phyloP scores from a whole-genome alignment of 2,113 vertebrate species.

The Morone chrysops region DNA sequence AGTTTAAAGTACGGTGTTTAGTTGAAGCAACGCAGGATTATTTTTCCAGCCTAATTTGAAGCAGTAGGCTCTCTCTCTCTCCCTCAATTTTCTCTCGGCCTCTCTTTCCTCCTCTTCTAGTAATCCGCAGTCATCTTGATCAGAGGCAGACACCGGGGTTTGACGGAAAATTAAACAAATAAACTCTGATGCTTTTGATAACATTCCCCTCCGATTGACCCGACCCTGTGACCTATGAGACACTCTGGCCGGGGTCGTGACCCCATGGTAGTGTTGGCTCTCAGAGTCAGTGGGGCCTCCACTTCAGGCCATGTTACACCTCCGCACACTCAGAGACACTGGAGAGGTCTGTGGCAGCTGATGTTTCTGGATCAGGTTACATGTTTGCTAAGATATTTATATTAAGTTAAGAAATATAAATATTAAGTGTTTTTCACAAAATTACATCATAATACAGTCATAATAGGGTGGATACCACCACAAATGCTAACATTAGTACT shows the following conservation, averaged over 20 bases:
- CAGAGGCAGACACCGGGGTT: slow-evolving; percentile 75
- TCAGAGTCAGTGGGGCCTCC: slow-evolving; percentile 53
- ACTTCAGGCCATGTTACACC: background rate
- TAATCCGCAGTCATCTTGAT: slow-evolving; percentile 78
- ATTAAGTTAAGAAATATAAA: background rate
- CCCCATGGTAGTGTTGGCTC: slow-evolving; percentile 52
- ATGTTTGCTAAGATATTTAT: background rate
- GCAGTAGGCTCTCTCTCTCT: slow-evolving; percentile 66
- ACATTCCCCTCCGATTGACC: slow-evolving; percentile 82
- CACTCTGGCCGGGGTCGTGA: slow-evolving; percentile 76
- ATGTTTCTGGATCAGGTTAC: no score
- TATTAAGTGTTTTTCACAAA: background rate
- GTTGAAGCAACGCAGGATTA: slow-evolving; percentile 76
- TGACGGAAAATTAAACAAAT: slow-evolving; percentile 84
- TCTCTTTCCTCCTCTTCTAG: slow-evolving; percentile 44
- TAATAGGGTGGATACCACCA: background rate
- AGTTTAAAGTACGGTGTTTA: slow-evolving; percentile 80
- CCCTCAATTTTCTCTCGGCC: slow-evolving; percentile 16
- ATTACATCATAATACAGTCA: no score
- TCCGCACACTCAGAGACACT: background rate
- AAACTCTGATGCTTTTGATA: slow-evolving; percentile 81
- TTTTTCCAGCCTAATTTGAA: slow-evolving; percentile 87
- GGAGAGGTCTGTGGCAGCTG: no score
- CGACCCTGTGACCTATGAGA: slow-evolving; percentile 75
- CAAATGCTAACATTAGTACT: background rate